phyloP scores from a whole-genome alignment of 2,888 invertebrate species.

The Napeogenes sylphis region DNA sequence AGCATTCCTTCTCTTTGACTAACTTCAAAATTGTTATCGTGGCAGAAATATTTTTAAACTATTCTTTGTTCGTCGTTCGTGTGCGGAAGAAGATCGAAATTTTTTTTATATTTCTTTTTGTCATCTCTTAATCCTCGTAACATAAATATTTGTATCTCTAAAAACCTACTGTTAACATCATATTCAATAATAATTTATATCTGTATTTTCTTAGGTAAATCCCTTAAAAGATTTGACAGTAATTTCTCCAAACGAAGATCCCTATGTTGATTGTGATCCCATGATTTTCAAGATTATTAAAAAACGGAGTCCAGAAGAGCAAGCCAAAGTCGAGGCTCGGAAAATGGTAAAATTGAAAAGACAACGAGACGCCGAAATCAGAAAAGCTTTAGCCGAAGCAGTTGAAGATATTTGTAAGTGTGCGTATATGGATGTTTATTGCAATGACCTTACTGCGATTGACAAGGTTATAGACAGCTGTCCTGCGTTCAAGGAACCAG shows the following conservation, averaged over 20 bases:
- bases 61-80: no score
- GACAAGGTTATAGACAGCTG: slow-evolving; percentile 67
- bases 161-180: no score
- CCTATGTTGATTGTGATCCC: slow-evolving; percentile 82
- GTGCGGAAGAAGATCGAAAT: no score
- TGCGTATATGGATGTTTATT: slow-evolving; percentile 73
- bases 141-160: no score
- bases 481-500: slow-evolving; percentile 68
- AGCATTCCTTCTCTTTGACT: no score
- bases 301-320: slow-evolving; percentile 74
- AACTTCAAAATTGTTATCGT: no score
- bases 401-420: slow-evolving; percentile 70
- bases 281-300: slow-evolving; percentile 82
- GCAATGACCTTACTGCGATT: slow-evolving; percentile 66
- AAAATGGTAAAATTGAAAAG: slow-evolving; percentile 76
- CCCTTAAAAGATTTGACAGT: slow-evolving; percentile 80
- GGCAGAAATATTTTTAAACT: no score
- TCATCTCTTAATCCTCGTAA: no score
- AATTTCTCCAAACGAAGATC: slow-evolving; percentile 79
- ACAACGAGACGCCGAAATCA: slow-evolving; percentile 72
- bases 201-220: slow-evolving; percentile 60
- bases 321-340: slow-evolving; percentile 74
- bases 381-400: slow-evolving; percentile 67
- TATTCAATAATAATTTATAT: no score
- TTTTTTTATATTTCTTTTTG: no score